These are phyloP conservation scores for Cyclina sinensis DNA, from an alignment of 1,140 invertebrate species.

Conservation along the genomic window DNA sequence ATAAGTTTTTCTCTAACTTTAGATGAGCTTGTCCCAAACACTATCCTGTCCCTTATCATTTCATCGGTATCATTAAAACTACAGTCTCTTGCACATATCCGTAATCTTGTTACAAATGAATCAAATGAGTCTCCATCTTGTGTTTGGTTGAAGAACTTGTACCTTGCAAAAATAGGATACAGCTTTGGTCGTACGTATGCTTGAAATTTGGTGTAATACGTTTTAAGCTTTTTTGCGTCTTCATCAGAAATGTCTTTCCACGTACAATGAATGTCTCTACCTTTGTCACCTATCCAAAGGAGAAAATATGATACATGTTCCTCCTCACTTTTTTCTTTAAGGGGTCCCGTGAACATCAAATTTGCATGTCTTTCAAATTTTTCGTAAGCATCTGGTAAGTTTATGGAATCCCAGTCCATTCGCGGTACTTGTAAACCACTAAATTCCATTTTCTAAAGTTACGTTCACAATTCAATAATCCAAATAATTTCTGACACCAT, in stretches of 20 bases:
- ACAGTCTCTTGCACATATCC: slow-evolving; percentile 51
- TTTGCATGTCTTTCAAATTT: too few relatives aligned
- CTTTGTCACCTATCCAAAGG: too few relatives aligned
- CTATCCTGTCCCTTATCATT: slow-evolving; percentile 65
- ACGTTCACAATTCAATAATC: too few relatives aligned
- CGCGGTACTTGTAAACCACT: too few relatives aligned
- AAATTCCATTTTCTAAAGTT: too few relatives aligned
- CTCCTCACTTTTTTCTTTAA: too few relatives aligned
- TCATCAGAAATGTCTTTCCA: slow-evolving; percentile 8
- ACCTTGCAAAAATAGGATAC: slow-evolving; percentile 53
- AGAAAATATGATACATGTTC: too few relatives aligned
- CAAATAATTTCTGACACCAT: too few relatives aligned
- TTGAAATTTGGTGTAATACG: slow-evolving; percentile 41
- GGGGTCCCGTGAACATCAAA: too few relatives aligned
- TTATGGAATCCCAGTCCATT: too few relatives aligned
- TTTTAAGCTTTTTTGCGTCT: slow-evolving; percentile 39
- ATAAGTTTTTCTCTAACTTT: slow-evolving; percentile 62
- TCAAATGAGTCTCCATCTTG: background rate
- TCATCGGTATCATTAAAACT: slow-evolving; percentile 52
- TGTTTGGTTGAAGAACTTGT: slow-evolving; percentile 33
- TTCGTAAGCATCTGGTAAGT: too few relatives aligned
- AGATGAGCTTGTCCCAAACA: slow-evolving; percentile 47
- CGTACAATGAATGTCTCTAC: slow-evolving; percentile 12
- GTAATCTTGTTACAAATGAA: slow-evolving; percentile 46
- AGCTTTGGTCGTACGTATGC: slow-evolving; percentile 55